Evolutionary conservation across 2,797 vertebrate genomes (phyloP).

Genomic region (Capromys pilorides): DNA sequence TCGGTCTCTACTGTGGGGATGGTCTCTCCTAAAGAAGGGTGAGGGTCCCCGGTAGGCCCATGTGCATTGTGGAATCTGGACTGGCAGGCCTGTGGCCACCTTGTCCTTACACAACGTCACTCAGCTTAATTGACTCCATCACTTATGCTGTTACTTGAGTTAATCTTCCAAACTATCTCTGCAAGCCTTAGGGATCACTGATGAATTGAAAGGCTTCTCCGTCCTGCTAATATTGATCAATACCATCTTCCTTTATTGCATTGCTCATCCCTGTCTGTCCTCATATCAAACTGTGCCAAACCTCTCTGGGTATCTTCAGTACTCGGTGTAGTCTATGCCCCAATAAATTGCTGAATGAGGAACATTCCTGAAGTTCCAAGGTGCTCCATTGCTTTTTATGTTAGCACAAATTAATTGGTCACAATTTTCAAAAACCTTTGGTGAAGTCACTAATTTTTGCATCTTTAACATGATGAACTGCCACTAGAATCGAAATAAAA

Average conservation of each 20-base stretch:
- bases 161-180: not conserved
- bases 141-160: not conserved
- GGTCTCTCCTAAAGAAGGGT: too few relatives aligned
- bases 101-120: not conserved
- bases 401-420: not conserved
- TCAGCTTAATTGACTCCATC: not conserved
- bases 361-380: not conserved
- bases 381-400: not conserved
- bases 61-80: not conserved
- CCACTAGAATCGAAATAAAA: not conserved
- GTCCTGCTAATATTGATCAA: not conserved
- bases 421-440: conserved; percentile 23
- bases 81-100: not conserved
- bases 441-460: conserved; percentile 41
- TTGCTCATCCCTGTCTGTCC: not conserved
- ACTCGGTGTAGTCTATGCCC: not conserved
- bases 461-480: not conserved
- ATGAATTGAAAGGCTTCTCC: not conserved
- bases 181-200: not conserved
- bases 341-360: not conserved
- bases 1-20: not conserved
- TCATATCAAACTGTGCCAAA: not conserved
- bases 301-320: not conserved
- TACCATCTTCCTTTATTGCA: not conserved
- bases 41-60: not conserved